phyloP scores from a whole-genome alignment of 2,888 invertebrate species.

The Stenoptilia bipunctidactyla region DNA sequence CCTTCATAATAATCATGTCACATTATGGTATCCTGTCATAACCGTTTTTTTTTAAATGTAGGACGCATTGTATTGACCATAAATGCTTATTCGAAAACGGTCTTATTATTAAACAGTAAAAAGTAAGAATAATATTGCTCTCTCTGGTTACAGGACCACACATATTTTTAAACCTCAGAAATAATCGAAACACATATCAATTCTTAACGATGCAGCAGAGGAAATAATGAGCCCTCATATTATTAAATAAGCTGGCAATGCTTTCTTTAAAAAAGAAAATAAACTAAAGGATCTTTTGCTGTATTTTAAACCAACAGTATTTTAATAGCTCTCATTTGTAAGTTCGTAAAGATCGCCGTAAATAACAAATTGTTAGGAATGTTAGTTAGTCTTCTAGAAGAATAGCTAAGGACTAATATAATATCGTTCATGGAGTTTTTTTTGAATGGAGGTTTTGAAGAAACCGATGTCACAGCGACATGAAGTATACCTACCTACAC shows the following conservation, averaged over 20 bases:
- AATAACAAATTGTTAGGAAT: too few species aligned
- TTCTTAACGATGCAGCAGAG: conserved; percentile 18
- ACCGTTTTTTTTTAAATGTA: conserved; percentile 20
- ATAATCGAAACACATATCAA: conserved; percentile 11
- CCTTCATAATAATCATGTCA: conserved; percentile 39
- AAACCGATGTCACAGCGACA: too few species aligned
- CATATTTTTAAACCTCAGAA: conserved; percentile 27
- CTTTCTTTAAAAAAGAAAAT: conserved; percentile 4
- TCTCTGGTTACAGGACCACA: background rate
- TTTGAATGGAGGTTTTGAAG: too few species aligned
- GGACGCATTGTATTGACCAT: background rate
- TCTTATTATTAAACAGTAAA: background rate
- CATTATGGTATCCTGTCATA: conserved; percentile 46
- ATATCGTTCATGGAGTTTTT: too few species aligned
- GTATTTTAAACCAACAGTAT: too few species aligned
- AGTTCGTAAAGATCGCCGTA: too few species aligned
- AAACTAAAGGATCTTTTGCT: too few species aligned
- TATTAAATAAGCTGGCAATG: conserved; percentile 2
- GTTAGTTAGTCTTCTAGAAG: too few species aligned
- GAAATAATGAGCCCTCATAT: conserved; percentile 22
- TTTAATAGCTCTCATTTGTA: too few species aligned
- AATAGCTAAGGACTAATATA: too few species aligned
- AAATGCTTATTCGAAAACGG: background rate
- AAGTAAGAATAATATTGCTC: background rate
- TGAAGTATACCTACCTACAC: too few species aligned